Evolutionary conservation across 1,140 invertebrate genomes (phyloP).

Genomic region (Oscheius sp.): DNA sequence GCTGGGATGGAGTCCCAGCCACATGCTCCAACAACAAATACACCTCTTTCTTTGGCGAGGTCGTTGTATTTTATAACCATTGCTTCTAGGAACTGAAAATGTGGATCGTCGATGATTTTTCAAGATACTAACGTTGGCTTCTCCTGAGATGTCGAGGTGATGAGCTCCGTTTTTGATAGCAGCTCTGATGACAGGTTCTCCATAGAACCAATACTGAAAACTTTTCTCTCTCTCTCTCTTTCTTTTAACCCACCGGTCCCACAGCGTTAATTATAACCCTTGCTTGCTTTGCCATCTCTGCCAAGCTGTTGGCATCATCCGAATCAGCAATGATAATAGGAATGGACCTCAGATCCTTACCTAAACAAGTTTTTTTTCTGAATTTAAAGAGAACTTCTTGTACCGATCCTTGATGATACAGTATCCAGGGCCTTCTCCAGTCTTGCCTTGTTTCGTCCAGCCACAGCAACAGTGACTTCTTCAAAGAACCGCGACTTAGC

Average conservation of each 20-base stretch:
- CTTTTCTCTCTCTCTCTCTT: too few species aligned
- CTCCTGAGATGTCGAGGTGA: conserved; percentile 87
- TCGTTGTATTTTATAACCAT: conserved; percentile 79
- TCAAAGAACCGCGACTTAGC: conserved; percentile 61
- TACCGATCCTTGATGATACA: too few species aligned
- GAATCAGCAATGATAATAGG: conserved; percentile 42
- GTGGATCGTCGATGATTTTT: too few species aligned
- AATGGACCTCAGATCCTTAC: conserved; percentile 59
- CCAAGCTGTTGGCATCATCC: conserved; percentile 20
- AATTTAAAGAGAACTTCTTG: too few species aligned
- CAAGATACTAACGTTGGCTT: conserved; percentile 66
- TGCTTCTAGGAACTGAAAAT: conserved; percentile 76
- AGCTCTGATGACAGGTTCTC: conserved; percentile 82
- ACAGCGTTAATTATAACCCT: conserved; percentile 44
- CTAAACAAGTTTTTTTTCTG: conserved; percentile 43
- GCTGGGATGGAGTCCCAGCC: conserved; percentile 79
- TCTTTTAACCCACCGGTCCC: conserved; percentile 43
- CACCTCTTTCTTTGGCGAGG: conserved; percentile 72
- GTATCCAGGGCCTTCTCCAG: conserved; percentile 61
- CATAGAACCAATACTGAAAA: conserved; percentile 75
- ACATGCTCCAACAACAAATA: conserved; percentile 84
- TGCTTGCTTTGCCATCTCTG: conserved; percentile 42
- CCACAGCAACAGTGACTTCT: conserved; percentile 70
- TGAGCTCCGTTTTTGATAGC: conserved; percentile 77
- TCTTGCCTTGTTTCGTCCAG: conserved; percentile 73